phyloP scores from a whole-genome alignment of 1,140 invertebrate genomes.

The Heliothis subflexa region DNA sequence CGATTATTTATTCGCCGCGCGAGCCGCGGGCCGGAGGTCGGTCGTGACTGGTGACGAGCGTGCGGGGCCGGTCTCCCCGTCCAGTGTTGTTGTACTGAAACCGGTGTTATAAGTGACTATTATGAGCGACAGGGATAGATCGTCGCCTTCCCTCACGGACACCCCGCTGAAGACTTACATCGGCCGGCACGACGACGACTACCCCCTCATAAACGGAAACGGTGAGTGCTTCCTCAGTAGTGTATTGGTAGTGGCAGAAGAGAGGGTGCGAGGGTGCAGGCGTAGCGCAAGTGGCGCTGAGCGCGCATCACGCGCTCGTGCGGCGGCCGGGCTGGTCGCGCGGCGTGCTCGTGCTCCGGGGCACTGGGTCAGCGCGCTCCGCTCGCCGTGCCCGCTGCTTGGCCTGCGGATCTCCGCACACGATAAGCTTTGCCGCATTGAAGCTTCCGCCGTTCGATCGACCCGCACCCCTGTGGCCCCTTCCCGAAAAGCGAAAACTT shows the following conservation, averaged over 20 bases:
- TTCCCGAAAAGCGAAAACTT: slow-evolving; percentile 58
- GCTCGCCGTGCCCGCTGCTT: slow-evolving; percentile 48
- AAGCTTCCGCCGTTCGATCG: slow-evolving; percentile 74
- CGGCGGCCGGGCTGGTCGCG: slow-evolving; percentile 22
- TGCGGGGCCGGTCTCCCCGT: slow-evolving; percentile 81
- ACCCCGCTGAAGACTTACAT: slow-evolving; percentile 92
- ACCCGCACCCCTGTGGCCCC: slow-evolving; percentile 63
- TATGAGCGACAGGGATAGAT: slow-evolving; percentile 93
- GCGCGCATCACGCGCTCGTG: slow-evolving; percentile 38
- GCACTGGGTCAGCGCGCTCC: slow-evolving; percentile 59
- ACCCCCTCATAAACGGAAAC: slow-evolving; percentile 91
- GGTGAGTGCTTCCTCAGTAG: slow-evolving; percentile 86
- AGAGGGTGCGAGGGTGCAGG: slow-evolving; percentile 43
- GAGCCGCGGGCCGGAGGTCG: slow-evolving; percentile 83
- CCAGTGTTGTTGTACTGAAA: slow-evolving; percentile 73
- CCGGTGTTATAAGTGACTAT: slow-evolving; percentile 80
- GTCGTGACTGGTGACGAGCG: slow-evolving; percentile 72
- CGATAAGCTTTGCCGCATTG: slow-evolving; percentile 75
- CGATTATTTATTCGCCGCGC: slow-evolving; percentile 80
- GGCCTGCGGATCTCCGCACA: slow-evolving; percentile 50
- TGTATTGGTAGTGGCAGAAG: not conserved
- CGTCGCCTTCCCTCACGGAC: slow-evolving; percentile 92
- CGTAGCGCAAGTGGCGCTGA: slow-evolving; percentile 29
- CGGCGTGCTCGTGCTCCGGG: slow-evolving; percentile 47
- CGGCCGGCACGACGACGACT: slow-evolving; percentile 91